Evolutionary conservation across 2,797 vertebrate species (phyloP), one percentile per base, ranked within the genome.

Genomic region (Leptoclinus maculatus): DNA sequence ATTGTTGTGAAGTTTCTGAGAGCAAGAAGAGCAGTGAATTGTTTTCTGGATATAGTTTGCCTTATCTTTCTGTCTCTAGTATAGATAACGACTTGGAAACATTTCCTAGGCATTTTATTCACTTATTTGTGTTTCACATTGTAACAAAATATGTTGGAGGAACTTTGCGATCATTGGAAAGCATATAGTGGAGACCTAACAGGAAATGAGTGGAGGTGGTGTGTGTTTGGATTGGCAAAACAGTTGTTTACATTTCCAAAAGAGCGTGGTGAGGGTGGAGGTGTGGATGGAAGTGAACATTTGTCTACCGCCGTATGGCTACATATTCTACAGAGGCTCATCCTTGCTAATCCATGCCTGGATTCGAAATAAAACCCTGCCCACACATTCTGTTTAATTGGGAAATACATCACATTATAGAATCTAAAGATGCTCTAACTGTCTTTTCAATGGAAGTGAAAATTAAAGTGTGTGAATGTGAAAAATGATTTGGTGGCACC

Each of bases 1-100:
- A n/a, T n/a, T n/a, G 47, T n/a, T n/a, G 56, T 67, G 7, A 38
- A 23, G 62, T 66, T 60, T 64, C 25, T 34, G 58, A 63, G 54
- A 60, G 63, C 13, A 16, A 21, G 29, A 64, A 21, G 25, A 66
- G 27, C 1, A 14, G 56, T 79, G 54, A 80, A 60, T 72, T 58
- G 66, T 25, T 72, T 69, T 82, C 77, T 70, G 29, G n/a, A 71
- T 53, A 59, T 34, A 71, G 65, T 76, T 59, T 76, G 68, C 25
- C 53, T 56, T 21, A 67, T 76, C 17, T 45, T 76, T 69, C 7
- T 45, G 68, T 53, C 41, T 74, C 57, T 88, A 27, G 9, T 45
- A 63, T 21, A 45, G 23, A 70, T n/a, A 29, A 14, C 70, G 21
- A 67, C 25, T 41, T n/a, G 21, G 25, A 14, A 32, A 60, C 1